These are phyloP conservation scores for Irena cyanogastra DNA, from an alignment of 2,113 vertebrate species.

Conservation along the genomic window DNA sequence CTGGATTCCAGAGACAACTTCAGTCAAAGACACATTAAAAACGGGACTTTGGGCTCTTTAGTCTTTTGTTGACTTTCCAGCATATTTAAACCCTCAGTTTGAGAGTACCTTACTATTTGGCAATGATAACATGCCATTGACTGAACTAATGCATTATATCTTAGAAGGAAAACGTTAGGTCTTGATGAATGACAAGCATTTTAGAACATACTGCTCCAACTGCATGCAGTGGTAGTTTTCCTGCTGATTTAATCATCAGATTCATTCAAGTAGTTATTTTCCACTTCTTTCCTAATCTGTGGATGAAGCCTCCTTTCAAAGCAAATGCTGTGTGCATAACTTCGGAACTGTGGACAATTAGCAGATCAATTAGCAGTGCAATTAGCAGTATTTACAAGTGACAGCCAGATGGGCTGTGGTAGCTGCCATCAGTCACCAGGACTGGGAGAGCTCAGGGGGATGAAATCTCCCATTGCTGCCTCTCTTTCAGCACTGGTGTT, in stretches of 20 bases:
- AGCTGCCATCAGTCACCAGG: not conserved
- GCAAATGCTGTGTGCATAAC: not conserved
- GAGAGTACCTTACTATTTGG: not conserved
- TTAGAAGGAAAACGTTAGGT: not conserved
- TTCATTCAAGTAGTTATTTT: not conserved
- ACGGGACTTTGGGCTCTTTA: not conserved
- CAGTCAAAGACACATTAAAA: not conserved
- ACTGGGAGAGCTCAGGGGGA: not conserved
- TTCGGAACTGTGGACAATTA: not conserved
- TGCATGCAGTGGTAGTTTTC: not conserved
- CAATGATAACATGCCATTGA: not conserved
- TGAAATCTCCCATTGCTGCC: not conserved
- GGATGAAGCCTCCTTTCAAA: not conserved
- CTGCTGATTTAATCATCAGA: not conserved
- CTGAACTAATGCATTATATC: not conserved
- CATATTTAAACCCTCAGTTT: not conserved
- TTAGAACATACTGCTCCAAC: not conserved
- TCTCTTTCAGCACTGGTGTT: not conserved
- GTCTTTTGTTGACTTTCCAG: not conserved
- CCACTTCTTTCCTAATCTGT: not conserved
- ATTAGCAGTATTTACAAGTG: not conserved
- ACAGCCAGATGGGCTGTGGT: not conserved
- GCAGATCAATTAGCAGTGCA: not conserved
- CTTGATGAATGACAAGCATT: not conserved
- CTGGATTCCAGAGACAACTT: rapidly evolving